These are phyloP conservation scores for Tholera decimalis DNA, from an alignment of 2,888 invertebrate species.

Conservation along the genomic window DNA sequence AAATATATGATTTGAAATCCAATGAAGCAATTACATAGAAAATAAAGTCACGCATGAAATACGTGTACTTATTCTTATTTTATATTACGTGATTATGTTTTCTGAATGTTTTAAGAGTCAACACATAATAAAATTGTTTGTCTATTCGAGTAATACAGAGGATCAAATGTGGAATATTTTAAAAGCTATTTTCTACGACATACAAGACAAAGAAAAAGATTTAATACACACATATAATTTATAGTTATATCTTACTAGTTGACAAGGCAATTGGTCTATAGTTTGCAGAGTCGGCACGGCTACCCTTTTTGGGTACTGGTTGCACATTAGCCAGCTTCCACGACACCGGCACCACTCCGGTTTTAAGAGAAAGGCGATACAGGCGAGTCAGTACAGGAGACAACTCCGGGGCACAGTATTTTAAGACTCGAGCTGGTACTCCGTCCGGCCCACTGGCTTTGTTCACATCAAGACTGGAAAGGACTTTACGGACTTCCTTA, in stretches of 20 bases:
- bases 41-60: slow-evolving; percentile 11
- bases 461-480: too few species aligned
- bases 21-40: slow-evolving; percentile 1
- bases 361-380: too few species aligned
- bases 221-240: neutral
- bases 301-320: too few species aligned
- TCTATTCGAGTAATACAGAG: neutral
- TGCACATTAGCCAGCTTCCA: too few species aligned
- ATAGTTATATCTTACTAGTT: neutral
- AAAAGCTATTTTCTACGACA: neutral
- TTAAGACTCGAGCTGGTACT: too few species aligned
- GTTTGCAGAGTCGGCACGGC: too few species aligned
- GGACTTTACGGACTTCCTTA: too few species aligned
- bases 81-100: neutral
- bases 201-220: neutral
- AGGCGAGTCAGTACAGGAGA: too few species aligned
- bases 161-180: neutral
- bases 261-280: too few species aligned
- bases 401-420: too few species aligned
- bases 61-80: neutral
- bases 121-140: slow-evolving; percentile 7
- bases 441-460: too few species aligned
- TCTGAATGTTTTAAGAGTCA: neutral
- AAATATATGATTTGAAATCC: slow-evolving; percentile 8
- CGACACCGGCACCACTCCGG: too few species aligned